These are phyloP conservation scores for Chelonoidis abingdonii DNA, from an alignment of 2,113 vertebrate genomes.

Conservation along the genomic window DNA sequence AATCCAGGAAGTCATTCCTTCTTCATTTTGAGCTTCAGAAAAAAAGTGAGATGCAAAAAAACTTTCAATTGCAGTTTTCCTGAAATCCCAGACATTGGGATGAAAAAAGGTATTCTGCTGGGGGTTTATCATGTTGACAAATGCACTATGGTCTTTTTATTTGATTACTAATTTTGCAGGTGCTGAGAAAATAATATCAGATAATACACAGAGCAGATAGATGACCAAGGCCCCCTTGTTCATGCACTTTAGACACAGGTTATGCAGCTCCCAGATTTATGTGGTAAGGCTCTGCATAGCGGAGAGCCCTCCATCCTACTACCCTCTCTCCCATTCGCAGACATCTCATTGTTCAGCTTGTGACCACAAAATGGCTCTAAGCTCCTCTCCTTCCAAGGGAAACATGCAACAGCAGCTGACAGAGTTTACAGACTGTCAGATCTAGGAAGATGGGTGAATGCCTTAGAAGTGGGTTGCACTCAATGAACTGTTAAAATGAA, in stretches of 20 bases:
- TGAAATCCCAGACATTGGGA: background rate
- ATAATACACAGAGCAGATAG: background rate
- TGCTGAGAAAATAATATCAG: background rate
- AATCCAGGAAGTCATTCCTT: background rate
- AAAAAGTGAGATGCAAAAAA: background rate
- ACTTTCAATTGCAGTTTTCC: too few relatives aligned
- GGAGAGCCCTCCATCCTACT: background rate
- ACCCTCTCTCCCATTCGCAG: background rate
- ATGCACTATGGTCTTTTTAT: background rate
- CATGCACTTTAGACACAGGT: background rate
- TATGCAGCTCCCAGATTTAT: background rate
- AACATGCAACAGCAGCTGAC: background rate
- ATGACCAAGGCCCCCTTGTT: background rate
- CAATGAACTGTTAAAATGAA: background rate
- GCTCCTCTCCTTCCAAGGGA: background rate
- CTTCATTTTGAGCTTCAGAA: background rate
- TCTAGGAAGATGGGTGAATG: background rate
- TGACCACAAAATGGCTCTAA: background rate
- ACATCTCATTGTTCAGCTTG: background rate
- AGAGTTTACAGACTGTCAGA: background rate
- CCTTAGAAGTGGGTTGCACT: background rate
- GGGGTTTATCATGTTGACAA: background rate
- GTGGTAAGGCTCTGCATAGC: background rate
- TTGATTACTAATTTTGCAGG: background rate
- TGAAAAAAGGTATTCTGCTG: background rate